phyloP scores from a whole-genome alignment of 1,140 invertebrate species.

The Lanistes nyassanus region DNA sequence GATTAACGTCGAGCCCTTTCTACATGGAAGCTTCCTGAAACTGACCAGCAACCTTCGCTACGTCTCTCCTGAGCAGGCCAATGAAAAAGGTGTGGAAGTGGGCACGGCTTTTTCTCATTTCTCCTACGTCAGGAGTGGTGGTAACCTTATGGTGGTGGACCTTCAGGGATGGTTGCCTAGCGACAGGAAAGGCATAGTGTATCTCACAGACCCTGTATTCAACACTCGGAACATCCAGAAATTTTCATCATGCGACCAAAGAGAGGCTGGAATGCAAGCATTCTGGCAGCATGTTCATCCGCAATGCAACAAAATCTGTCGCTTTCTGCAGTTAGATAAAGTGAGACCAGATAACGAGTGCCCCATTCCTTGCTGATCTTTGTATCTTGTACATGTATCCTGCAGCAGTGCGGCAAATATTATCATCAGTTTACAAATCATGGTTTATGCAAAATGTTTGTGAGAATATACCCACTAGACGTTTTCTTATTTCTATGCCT shows the following conservation, averaged over 20 bases:
- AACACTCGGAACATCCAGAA: conserved; percentile 23
- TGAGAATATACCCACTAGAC: too few species aligned
- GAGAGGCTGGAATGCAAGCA: conserved; percentile 29
- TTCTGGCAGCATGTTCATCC: conserved; percentile 38
- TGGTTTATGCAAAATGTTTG: too few species aligned
- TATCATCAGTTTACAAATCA: too few species aligned
- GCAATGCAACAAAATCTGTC: conserved; percentile 37
- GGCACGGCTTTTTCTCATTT: conserved; percentile 38
- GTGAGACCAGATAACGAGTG: conserved; percentile 1
- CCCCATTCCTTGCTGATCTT: too few species aligned
- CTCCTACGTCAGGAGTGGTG: conserved; percentile 23
- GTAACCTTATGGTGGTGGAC: conserved; percentile 37
- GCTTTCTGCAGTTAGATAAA: conserved; percentile 22
- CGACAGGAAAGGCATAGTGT: conserved; percentile 28
- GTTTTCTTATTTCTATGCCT: too few species aligned
- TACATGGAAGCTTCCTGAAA: conserved; percentile 36
- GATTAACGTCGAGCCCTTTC: conserved; percentile 39
- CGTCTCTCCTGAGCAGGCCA: not conserved
- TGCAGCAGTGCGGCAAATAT: too few species aligned
- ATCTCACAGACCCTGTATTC: conserved; percentile 38
- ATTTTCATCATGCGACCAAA: conserved; percentile 27
- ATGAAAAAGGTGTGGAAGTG: conserved; percentile 24
- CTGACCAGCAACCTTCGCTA: conserved; percentile 36
- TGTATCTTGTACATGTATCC: too few species aligned
- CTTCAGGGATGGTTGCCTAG: conserved; percentile 39